Percentiles rank a stretch among this genome's conserved stretches.
Evolutionary conservation across 2,797 vertebrate genomes (phyloP).

Genomic region (Micrastur ruficollis): DNA sequence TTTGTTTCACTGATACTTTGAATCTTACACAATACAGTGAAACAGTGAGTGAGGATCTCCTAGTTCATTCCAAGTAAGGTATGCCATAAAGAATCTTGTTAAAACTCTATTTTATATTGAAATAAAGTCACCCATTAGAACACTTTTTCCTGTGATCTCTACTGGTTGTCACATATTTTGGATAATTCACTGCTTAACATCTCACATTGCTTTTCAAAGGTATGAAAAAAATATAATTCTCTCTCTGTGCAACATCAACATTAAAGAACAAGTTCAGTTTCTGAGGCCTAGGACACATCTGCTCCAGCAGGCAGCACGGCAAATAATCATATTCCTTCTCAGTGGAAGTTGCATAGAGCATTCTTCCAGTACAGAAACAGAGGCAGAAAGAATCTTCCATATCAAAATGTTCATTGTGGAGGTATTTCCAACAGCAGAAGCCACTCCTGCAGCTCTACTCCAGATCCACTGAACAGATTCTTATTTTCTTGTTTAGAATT

Average conservation of each 20-base stretch:
- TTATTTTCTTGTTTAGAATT: neutral
- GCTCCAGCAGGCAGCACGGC: neutral
- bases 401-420: neutral
- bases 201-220: neutral
- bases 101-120: neutral
- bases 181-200: neutral
- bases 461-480: neutral
- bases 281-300: neutral
- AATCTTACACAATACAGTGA: neutral
- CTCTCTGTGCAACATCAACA: neutral
- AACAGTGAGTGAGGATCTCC: neutral
- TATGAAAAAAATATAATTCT: neutral
- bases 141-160: neutral
- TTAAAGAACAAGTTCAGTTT: neutral
- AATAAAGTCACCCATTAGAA: neutral
- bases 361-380: neutral
- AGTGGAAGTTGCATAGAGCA: neutral
- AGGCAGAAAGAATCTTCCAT: neutral
- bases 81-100: neutral
- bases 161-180: neutral
- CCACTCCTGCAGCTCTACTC: neutral
- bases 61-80: neutral
- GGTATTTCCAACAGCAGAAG: neutral
- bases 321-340: neutral
- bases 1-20: neutral